phyloP scores from a whole-genome alignment of 37 sponge, comb jelly and placozoan species.

The Axinella damicornis region DNA sequence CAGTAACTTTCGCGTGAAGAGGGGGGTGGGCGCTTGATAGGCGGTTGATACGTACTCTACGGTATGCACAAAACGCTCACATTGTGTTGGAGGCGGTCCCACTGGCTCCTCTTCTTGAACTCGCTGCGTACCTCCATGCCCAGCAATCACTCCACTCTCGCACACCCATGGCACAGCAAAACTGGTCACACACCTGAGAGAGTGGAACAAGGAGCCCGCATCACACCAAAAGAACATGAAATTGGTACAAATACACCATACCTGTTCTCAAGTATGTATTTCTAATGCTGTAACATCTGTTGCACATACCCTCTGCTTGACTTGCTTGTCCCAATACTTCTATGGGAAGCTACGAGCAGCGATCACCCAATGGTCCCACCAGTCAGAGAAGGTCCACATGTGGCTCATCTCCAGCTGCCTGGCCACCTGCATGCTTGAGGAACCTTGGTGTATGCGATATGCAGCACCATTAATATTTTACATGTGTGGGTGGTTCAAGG shows the following conservation, averaged over 20 bases:
- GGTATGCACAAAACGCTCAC: too few species aligned
- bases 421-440: conserved; percentile 82
- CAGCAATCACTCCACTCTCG: not conserved
- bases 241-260: too few species aligned
- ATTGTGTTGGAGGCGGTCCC: conserved; percentile 5
- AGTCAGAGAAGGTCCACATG: conserved; percentile 38
- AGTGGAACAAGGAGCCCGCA: not conserved
- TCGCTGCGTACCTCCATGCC: conserved; percentile 25
- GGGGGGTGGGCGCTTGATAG: too few species aligned
- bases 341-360: conserved; percentile 73
- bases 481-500: too few species aligned
- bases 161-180: not conserved
- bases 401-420: conserved; percentile 56
- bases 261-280: too few species aligned
- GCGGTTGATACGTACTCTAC: too few species aligned
- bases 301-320: conserved; percentile 66
- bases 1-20: too few species aligned
- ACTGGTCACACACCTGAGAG: not conserved
- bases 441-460: conserved; percentile 68
- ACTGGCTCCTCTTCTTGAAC: conserved; percentile 27
- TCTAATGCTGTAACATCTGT: too few species aligned
- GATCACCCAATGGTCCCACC: conserved; percentile 78
- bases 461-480: too few species aligned
- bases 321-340: conserved; percentile 81
- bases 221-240: too few species aligned